A percentile compares a stretch with the other conserved stretches of the same genome.
These are phyloP conservation scores for Ceyx margarethae DNA, from an alignment of 2,113 vertebrate genomes.

Conservation along the genomic window DNA sequence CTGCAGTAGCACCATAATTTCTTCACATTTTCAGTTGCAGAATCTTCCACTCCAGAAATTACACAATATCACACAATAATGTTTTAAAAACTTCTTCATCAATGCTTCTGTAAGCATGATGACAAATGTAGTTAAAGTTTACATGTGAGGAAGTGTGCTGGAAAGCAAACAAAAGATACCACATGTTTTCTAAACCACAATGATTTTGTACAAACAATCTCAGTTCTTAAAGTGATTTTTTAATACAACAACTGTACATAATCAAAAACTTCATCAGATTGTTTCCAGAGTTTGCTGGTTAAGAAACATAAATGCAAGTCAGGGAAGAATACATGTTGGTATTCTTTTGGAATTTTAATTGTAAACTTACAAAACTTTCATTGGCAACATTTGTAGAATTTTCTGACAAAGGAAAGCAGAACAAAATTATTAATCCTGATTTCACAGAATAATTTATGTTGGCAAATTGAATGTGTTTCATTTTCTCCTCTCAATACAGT, in stretches of 20 bases:
- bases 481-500: not conserved
- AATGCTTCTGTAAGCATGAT: not conserved
- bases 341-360: not conserved
- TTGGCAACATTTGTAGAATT: not conserved
- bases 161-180: not conserved
- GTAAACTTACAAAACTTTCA: not conserved
- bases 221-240: not conserved
- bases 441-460: not conserved
- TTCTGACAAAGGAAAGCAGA: not conserved
- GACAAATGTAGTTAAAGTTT: not conserved
- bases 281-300: not conserved
- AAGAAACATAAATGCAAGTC: not conserved
- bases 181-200: not conserved
- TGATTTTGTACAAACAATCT: not conserved
- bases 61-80: not conserved
- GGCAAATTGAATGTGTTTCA: not conserved
- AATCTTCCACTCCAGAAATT: not conserved
- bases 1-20: not conserved
- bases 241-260: not conserved
- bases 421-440: not conserved
- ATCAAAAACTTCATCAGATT: not conserved
- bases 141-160: not conserved
- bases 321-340: not conserved
- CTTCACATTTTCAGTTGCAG: not conserved
- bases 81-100: accelerated